Conservation (phyloP, 2,797 vertebrate species). For the Eulemur coronatus region DNA sequence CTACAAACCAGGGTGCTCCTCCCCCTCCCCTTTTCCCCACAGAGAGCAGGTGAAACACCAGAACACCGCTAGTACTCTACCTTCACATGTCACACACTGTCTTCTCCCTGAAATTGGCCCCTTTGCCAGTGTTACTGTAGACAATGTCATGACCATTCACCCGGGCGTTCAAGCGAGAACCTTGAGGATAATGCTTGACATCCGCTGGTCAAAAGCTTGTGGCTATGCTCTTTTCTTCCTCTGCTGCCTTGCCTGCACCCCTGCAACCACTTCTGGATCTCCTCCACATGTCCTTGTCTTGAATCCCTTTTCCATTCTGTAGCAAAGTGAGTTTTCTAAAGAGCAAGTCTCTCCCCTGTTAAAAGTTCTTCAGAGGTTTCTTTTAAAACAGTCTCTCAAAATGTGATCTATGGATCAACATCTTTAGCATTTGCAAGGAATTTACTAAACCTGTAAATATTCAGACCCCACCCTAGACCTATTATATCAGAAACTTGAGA, state of each 20-base stretch:
- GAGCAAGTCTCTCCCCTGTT: neutral
- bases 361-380: neutral
- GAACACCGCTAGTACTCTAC: neutral
- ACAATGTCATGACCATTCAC: neutral
- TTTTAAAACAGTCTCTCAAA: neutral
- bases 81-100: neutral
- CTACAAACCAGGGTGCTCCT: neutral
- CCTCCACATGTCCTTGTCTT: neutral
- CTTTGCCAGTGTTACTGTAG: neutral
- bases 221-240: neutral
- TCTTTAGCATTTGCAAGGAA: neutral
- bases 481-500: neutral
- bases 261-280: neutral
- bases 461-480: neutral
- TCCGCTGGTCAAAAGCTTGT: neutral
- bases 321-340: neutral
- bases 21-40: neutral
- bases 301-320: neutral
- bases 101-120: neutral
- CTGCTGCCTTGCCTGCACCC: neutral
- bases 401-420: neutral
- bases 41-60: neutral
- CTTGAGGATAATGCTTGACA: neutral
- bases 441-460: neutral
- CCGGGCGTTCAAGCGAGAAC: neutral